These are phyloP conservation scores for Pollenia angustigena DNA, from an alignment of 2,888 invertebrate species.

Conservation along the genomic window DNA sequence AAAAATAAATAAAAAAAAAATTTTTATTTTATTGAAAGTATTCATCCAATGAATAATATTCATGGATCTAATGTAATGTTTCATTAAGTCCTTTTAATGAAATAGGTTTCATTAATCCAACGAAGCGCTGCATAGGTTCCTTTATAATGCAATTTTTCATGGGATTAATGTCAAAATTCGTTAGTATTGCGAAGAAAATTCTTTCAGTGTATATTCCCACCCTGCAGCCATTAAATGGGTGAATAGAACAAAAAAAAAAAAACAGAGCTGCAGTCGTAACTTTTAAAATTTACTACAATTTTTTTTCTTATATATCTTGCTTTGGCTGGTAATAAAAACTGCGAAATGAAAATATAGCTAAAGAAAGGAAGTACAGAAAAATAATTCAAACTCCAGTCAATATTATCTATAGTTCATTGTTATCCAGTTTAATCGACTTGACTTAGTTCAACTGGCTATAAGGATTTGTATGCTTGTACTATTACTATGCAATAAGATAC, in stretches of 20 bases:
- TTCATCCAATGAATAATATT: no score
- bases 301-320: background rate
- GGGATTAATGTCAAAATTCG: no score
- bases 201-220: slow-evolving; percentile 14
- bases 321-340: slow-evolving; percentile 11
- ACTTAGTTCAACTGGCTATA: slow-evolving; percentile 5
- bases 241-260: slow-evolving; percentile 2
- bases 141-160: no score
- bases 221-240: slow-evolving; percentile 3
- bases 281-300: slow-evolving; percentile 56
- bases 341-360: slow-evolving; percentile 14
- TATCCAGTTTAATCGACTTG: slow-evolving; percentile 23
- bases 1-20: no score
- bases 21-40: no score
- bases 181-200: no score
- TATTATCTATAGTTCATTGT: slow-evolving; percentile 49
- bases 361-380: slow-evolving; percentile 47
- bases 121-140: no score
- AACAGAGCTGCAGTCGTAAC: slow-evolving; percentile 43
- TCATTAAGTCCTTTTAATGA: no score
- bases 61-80: no score
- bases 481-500: no score
- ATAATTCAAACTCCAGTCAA: slow-evolving; percentile 64
- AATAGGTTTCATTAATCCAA: no score
- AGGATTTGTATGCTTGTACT: background rate